Evolutionary conservation across 2,888 invertebrate genomes (phyloP).

Genomic region (Hesperia comma): DNA sequence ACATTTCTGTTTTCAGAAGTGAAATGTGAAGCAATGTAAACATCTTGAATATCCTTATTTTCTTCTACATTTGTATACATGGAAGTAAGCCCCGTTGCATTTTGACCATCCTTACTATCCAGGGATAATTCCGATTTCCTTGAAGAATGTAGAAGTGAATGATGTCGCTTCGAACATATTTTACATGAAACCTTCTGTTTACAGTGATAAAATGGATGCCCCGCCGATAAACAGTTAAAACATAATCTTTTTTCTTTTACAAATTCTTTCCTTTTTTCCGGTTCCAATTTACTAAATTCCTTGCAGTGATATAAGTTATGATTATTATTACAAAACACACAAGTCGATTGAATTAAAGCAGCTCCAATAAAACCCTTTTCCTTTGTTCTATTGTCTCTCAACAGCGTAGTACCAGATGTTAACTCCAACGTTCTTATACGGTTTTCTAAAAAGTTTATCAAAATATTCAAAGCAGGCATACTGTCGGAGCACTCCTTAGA

Average conservation of each 20-base stretch:
- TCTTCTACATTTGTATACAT: constrained; percentile 29
- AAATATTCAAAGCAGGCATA: constrained; percentile 29
- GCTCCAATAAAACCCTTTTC: neutral
- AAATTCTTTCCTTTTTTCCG: constrained; percentile 34
- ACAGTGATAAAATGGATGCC: constrained; percentile 38
- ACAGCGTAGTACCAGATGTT: constrained; percentile 12
- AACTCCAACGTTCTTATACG: constrained; percentile 33
- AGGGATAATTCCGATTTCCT: constrained; percentile 25
- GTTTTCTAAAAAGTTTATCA: constrained; percentile 34
- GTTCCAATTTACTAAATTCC: constrained; percentile 35
- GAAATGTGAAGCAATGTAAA: constrained; percentile 36
- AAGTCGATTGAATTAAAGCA: constrained; percentile 1
- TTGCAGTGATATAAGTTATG: constrained; percentile 40
- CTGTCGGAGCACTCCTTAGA: constrained; percentile 25
- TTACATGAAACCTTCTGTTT: constrained; percentile 34
- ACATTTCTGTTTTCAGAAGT: constrained; percentile 27
- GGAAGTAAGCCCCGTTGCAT: constrained; percentile 18
- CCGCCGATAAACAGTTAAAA: constrained; percentile 40
- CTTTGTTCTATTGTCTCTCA: constrained; percentile 8
- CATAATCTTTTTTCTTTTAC: constrained; percentile 37
- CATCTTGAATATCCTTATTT: constrained; percentile 32
- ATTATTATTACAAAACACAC: constrained; percentile 34
- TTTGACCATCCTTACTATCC: constrained; percentile 29
- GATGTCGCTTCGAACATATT: constrained; percentile 39
- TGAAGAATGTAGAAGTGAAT: constrained; percentile 40